Base-by-base conservation (phyloP, 2,888 invertebrate genomes). In the Papilio demoleus region DNA sequence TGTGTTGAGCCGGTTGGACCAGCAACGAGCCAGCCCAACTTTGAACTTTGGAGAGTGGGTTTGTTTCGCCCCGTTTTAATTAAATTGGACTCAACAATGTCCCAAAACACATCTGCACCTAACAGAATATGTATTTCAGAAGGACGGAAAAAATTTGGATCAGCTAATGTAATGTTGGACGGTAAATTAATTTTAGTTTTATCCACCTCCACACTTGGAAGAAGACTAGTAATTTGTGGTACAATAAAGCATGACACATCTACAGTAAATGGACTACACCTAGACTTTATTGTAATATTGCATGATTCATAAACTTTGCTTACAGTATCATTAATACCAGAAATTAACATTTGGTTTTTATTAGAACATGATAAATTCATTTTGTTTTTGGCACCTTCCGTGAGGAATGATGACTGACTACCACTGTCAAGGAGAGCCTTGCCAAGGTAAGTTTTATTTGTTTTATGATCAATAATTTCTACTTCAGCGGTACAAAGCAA, bases 71-170 rank as follows among this genome's bases (percentile, higher is more conserved):
- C 72, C 42, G 73, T 34, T 17, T 58, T 60, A 4, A 72, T 71
- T 27, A 45, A 22, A 34, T 68, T 47, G 6, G 67, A 17, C 4
- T 19, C 22, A 9, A 75, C n/a, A 1, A 75, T 12, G 4, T 71
- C 71, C 62, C 68, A 75, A 61, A 71, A 75, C 5, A 68, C 60
- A 9, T 75, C 73, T 19, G 74, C 72, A 9, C 73, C 74, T 17
- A 75, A 31, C 22, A 73, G 56, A 6, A 72, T 19, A 40, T 75
- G 70, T 50, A 75, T 66, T 1, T 70, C 60, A 14, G 70, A 68
- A 9, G 74, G 71, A 17, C 27, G 17, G 50, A 63, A 65, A 27
- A 75, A 75, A 9, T 38, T 42, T 5, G 73, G 72, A 56, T 75
- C 73, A n/a, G 73, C 73, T 4, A 75, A 56, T 5, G 47, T 17